Evolutionary conservation across 2,113 vertebrate species (phyloP).

Genomic region (Brienomyrus brachyistius): DNA sequence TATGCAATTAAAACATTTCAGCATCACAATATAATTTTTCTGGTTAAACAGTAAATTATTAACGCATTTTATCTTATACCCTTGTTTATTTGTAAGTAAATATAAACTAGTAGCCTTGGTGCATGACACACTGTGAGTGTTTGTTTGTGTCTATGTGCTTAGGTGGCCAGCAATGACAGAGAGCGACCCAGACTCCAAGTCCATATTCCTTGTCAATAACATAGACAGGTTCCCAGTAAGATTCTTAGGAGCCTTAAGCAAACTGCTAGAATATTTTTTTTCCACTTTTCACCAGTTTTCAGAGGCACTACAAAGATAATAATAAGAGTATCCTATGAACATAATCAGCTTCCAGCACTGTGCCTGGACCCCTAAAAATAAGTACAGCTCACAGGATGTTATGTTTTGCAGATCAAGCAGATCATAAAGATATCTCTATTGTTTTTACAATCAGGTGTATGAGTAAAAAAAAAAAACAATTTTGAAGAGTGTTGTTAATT

Average conservation of each 20-base stretch:
- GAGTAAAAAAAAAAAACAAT: not conserved
- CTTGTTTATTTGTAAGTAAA: not conserved
- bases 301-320: not conserved
- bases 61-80: not conserved
- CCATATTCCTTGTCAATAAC: conserved; percentile 54
- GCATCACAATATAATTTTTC: not conserved
- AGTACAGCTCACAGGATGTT: not conserved
- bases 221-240: conserved; percentile 53
- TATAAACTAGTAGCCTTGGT: not conserved
- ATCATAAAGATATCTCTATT: not conserved
- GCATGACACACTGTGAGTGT: not conserved
- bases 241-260: not conserved
- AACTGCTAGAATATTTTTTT: not conserved
- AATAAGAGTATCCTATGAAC: not conserved
- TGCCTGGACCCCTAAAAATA: not conserved
- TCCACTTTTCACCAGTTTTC: not conserved
- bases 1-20: not conserved
- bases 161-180: conserved; percentile 68
- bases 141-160: conserved; percentile 10
- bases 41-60: not conserved
- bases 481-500: not conserved
- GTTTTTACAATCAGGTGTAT: not conserved
- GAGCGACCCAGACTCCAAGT: conserved; percentile 52
- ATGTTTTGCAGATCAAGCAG: not conserved
- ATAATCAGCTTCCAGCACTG: not conserved